A percentile compares a stretch with the other conserved stretches of the same genome.
These are phyloP conservation scores for Hesperophylax magnus DNA, from an alignment of 1,140 invertebrate species.

Conservation along the genomic window DNA sequence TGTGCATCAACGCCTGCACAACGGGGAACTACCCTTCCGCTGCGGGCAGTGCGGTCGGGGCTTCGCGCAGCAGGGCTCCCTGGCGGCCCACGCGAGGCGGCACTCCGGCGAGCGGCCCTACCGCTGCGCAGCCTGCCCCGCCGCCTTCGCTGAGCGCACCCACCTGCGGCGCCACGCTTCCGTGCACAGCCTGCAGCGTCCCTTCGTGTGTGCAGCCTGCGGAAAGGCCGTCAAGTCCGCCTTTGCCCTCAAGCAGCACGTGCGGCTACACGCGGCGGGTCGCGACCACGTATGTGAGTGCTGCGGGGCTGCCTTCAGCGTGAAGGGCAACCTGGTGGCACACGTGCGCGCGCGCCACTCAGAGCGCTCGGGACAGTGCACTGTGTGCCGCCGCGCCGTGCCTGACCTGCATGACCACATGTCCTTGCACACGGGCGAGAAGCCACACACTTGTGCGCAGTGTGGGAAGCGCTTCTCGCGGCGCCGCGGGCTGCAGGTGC, in stretches of 20 bases:
- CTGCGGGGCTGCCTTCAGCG: slow-evolving; percentile 11
- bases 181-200: slow-evolving; percentile 54
- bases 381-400: slow-evolving; percentile 30
- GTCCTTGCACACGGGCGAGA: slow-evolving; percentile 60
- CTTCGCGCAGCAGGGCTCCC: slow-evolving; percentile 65
- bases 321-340: background rate
- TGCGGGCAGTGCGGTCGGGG: slow-evolving; percentile 73
- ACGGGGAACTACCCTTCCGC: slow-evolving; percentile 66
- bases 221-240: slow-evolving; percentile 62
- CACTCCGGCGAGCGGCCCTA: slow-evolving; percentile 66
- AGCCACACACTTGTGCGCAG: slow-evolving; percentile 55
- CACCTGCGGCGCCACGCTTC: slow-evolving; percentile 70
- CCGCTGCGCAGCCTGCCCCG: slow-evolving; percentile 70
- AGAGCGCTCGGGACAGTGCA: slow-evolving; percentile 54
- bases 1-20: slow-evolving; percentile 65
- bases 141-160: slow-evolving; percentile 72
- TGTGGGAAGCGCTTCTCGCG: slow-evolving; percentile 41
- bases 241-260: slow-evolving; percentile 63
- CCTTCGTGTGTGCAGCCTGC: slow-evolving; percentile 60
- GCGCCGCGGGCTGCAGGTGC: slow-evolving; percentile 37
- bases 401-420: slow-evolving; percentile 64
- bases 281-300: slow-evolving; percentile 8
- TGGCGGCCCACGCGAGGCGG: slow-evolving; percentile 61
- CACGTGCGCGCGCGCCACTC: slow-evolving; percentile 59
- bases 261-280: slow-evolving; percentile 53